Base-by-base conservation (phyloP, 2,888 invertebrate genomes). In the Metallyticus violacea region DNA sequence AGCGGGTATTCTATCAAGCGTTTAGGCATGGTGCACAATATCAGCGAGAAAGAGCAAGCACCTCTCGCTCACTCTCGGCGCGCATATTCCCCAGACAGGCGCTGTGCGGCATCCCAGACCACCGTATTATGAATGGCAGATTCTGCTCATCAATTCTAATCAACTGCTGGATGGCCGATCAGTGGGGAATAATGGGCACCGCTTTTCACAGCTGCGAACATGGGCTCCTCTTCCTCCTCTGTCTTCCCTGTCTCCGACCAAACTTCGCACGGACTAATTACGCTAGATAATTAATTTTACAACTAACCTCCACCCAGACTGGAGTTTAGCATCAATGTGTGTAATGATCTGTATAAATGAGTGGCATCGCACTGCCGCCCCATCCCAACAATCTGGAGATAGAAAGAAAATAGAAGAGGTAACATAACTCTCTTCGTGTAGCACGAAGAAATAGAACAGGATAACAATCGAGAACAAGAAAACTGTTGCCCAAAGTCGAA, bases 201-300 rank as follows among this genome's bases (percentile, higher is more conserved):
- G 79, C 86, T 77, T 26, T 82, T 79, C 86, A 84, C 86, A 83
- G 79, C 85, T 87, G 86, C 85, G 62, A 82, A 82, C 85, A 40
- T 77, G 30, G 79, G 28, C 40, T 62, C 40, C 40, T 15, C 40
- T 62, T 22, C 40, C 22, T 22, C 40, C 40, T 22, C 40, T 80
- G 7, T 22, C 29, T 25, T 29, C 7, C 81, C 25, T 81, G 26
- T 81, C 83, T 83, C 83, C 28, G 27, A 83, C 83, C 40, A 86
- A 86, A 88, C 85, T 88, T 88, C 79, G 86, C 82, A 86, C 81
- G 40, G 86, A 88, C 86, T 86, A 88, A 88, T 88, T 88, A 88
- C 85, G 86, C 79, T 76, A 88, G 86, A 88, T 88, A 88, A 88
- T 88, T 88, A 88, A 88, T 88, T 88, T 88, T 88, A 88, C 86